A percentile compares a stretch with the other conserved stretches of the same genome.
Evolutionary conservation across 2,113 vertebrate species (phyloP).

Genomic region (Carollia perspicillata): DNA sequence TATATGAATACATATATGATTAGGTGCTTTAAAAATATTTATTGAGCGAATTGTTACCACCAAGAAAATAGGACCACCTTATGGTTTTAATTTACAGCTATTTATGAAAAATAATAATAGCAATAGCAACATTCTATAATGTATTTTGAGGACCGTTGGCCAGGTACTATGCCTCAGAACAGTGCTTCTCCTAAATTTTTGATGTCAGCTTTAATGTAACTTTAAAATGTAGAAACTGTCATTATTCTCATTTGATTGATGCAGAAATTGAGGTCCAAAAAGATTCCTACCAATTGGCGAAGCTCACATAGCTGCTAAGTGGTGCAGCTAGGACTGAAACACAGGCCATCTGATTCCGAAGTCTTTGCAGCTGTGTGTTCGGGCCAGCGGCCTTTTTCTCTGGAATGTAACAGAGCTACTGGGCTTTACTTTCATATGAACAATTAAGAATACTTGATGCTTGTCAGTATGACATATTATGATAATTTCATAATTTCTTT

Average conservation of each 20-base stretch:
- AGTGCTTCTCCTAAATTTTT: not conserved
- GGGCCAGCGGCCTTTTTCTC: slow-evolving; percentile 38
- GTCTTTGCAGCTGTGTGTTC: not conserved
- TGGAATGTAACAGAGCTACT: not conserved
- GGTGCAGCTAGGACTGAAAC: not conserved
- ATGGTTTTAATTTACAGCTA: not conserved
- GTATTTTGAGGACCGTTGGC: not conserved
- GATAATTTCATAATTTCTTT: not conserved
- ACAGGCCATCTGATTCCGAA: not conserved
- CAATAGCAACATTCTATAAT: not conserved
- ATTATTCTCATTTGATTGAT: not conserved
- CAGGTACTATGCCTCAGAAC: not conserved
- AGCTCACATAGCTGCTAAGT: not conserved
- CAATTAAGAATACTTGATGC: slow-evolving; percentile 34
- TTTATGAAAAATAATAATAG: not conserved
- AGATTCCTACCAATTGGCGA: not conserved
- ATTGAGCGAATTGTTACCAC: not conserved
- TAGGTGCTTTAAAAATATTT: not conserved
- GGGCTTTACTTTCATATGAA: slow-evolving; percentile 39
- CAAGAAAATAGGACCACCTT: not conserved
- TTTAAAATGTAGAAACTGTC: not conserved
- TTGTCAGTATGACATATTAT: not conserved
- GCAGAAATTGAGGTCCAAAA: not conserved
- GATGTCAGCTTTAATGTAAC: not conserved
- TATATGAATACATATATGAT: not conserved